Conservation (phyloP, 2,888 invertebrate species). For the Notocelia uddmanniana region DNA sequence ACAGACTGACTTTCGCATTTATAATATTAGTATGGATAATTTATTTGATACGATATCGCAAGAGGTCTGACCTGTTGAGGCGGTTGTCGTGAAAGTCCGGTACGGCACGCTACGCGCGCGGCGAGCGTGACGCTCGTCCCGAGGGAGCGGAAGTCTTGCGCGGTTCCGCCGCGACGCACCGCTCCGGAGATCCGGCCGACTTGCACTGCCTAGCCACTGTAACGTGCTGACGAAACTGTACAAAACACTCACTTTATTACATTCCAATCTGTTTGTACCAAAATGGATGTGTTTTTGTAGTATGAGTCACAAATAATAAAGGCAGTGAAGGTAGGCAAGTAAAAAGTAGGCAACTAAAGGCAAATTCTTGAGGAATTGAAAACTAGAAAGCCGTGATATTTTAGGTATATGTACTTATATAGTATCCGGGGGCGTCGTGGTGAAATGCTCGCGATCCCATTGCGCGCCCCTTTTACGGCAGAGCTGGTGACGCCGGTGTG, state of each 20-base stretch:
- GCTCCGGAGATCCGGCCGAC: constrained; percentile 79
- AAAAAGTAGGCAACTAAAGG: too few species aligned
- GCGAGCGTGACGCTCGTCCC: constrained; percentile 75
- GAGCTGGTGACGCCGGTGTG: too few species aligned
- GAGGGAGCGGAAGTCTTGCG: constrained; percentile 84
- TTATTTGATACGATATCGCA: constrained; percentile 1
- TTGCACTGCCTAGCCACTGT: constrained; percentile 60
- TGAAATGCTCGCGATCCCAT: too few species aligned
- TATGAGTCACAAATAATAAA: too few species aligned
- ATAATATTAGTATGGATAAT: too few species aligned
- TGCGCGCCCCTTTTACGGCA: too few species aligned
- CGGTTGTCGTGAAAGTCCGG: constrained; percentile 64
- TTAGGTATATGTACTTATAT: too few species aligned
- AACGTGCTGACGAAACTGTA: constrained; percentile 31
- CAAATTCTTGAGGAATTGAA: too few species aligned
- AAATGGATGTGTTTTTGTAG: neutral
- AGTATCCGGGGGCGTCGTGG: too few species aligned
- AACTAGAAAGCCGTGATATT: too few species aligned
- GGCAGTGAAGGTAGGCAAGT: too few species aligned
- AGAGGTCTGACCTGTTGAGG: constrained; percentile 6
- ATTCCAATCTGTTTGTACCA: neutral
- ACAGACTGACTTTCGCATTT: too few species aligned
- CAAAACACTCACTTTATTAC: neutral
- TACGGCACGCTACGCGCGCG: constrained; percentile 65
- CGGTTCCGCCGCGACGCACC: constrained; percentile 73